Evolutionary conservation across 1,140 invertebrate genomes (phyloP).

Genomic region (Chironomus tepperi): DNA sequence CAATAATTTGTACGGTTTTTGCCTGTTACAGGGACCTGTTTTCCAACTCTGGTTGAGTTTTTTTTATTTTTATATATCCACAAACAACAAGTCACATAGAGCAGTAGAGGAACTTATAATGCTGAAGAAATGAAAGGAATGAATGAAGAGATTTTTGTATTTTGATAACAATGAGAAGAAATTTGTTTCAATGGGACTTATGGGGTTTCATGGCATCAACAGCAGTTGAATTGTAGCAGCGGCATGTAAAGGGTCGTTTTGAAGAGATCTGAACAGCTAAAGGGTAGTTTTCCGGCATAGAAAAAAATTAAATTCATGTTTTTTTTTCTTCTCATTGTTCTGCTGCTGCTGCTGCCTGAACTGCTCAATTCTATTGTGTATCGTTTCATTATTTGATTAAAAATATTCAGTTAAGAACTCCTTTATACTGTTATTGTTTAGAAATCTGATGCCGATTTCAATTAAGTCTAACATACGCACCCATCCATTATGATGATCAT

Average conservation of each 20-base stretch:
- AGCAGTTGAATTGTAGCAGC: not conserved
- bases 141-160: conserved; percentile 16
- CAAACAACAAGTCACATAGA: not conserved
- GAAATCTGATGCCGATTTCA: conserved; percentile 21
- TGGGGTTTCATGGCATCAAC: conserved; percentile 11
- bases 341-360: not conserved
- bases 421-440: not conserved
- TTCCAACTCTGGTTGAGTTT: no score
- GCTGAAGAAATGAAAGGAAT: not conserved
- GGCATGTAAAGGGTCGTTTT: not conserved
- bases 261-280: not conserved
- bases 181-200: not conserved
- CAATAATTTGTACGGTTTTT: no score
- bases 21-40: no score
- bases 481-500: not conserved
- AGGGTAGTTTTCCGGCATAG: conserved; percentile 1
- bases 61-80: not conserved
- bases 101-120: no score
- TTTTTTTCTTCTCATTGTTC: not conserved
- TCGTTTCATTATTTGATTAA: conserved; percentile 23
- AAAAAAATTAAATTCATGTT: no score
- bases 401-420: not conserved
- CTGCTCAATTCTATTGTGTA: not conserved
- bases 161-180: conserved; percentile 22
- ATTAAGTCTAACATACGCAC: conserved; percentile 7